A percentile compares a stretch with the other conserved stretches of the same genome.
Conservation (phyloP, 2,888 invertebrate species). For the Aporophyla lueneburgensis region DNA sequence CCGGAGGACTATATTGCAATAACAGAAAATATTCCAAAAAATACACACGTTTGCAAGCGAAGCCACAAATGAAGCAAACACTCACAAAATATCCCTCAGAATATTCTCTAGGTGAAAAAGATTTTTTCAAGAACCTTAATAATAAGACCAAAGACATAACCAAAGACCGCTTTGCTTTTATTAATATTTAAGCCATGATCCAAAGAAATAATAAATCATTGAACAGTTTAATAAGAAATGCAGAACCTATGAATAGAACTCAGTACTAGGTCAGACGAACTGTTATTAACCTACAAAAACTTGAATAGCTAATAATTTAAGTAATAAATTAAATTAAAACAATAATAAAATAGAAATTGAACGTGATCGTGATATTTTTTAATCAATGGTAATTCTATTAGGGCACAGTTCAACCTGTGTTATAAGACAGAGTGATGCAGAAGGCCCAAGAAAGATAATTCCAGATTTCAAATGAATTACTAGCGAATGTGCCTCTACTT, state of each 20-base stretch:
- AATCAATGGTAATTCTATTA: constrained; percentile 63
- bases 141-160: neutral
- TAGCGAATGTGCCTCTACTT: neutral
- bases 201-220: constrained; percentile 41
- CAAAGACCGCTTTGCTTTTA: neutral
- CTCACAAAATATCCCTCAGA: no score
- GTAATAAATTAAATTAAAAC: constrained; percentile 61
- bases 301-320: constrained; percentile 59
- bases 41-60: neutral
- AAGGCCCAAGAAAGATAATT: constrained; percentile 9
- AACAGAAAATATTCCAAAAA: neutral
- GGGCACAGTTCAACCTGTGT: constrained; percentile 61
- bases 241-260: constrained; percentile 28
- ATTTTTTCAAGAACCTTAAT: neutral
- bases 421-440: neutral
- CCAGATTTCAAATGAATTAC: no score
- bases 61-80: neutral
- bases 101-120: neutral
- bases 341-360: constrained; percentile 56
- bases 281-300: constrained; percentile 60
- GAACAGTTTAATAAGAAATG: constrained; percentile 17
- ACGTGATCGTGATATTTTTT: constrained; percentile 67
- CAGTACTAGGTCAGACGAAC: constrained; percentile 42
- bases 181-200: constrained; percentile 3
- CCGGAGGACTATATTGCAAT: no score